These are phyloP conservation scores for Leptura quadrifasciata DNA, from an alignment of 2,888 invertebrate species.

Conservation along the genomic window DNA sequence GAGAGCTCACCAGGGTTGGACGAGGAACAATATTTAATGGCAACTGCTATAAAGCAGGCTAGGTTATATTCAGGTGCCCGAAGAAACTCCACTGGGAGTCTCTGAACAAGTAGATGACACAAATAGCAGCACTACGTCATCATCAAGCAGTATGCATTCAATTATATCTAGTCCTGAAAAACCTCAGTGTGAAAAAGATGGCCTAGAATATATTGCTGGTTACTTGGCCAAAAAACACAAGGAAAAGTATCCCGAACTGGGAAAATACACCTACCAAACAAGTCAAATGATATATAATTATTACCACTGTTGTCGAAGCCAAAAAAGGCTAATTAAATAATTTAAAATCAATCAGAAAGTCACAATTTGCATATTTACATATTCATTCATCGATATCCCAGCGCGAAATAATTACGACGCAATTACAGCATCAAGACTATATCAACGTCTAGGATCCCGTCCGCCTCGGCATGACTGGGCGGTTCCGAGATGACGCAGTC, in stretches of 20 bases:
- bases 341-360: too few relatives aligned
- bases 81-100: background rate
- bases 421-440: too few relatives aligned
- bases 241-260: constrained; percentile 47
- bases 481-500: too few relatives aligned
- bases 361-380: too few relatives aligned
- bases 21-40: constrained; percentile 3
- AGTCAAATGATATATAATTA: constrained; percentile 13
- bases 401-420: too few relatives aligned
- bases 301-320: too few relatives aligned
- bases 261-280: constrained; percentile 42
- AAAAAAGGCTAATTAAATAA: too few relatives aligned
- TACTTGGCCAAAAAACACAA: constrained; percentile 51
- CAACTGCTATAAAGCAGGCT: constrained; percentile 1
- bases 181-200: constrained; percentile 5
- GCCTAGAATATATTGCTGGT: constrained; percentile 47
- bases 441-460: too few relatives aligned
- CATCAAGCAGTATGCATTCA: background rate
- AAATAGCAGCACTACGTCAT: background rate
- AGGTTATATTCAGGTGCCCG: background rate
- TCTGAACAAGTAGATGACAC: background rate
- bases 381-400: too few relatives aligned
- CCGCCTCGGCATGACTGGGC: too few relatives aligned
- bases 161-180: background rate
- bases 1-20: background rate